phyloP scores from a whole-genome alignment of 2,797 vertebrate genomes.

The Spheniscus humboldti region DNA sequence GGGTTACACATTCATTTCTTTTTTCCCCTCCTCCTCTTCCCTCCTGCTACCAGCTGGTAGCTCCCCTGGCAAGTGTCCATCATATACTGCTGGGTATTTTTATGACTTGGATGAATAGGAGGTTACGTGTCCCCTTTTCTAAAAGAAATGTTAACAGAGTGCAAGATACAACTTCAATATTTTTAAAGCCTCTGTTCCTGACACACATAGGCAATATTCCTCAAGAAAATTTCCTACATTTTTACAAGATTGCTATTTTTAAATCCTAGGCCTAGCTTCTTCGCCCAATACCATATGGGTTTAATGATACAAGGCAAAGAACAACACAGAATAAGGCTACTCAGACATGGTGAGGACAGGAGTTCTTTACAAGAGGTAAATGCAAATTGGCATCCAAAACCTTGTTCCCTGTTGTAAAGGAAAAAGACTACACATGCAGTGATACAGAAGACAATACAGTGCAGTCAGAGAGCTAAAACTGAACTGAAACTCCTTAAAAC shows the following conservation, averaged over 20 bases:
- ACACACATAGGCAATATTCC: background rate
- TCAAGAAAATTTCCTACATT: background rate
- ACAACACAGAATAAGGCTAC: background rate
- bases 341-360: background rate
- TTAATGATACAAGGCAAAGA: background rate
- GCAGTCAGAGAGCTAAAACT: background rate
- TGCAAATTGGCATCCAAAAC: background rate
- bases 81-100: background rate
- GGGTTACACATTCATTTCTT: background rate
- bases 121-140: rapidly evolving
- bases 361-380: background rate
- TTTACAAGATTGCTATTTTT: background rate
- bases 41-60: background rate
- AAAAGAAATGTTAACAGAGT: background rate
- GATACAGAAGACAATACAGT: background rate
- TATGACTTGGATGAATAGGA: background rate
- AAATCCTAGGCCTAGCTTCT: background rate
- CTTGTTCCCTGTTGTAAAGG: background rate
- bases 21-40: background rate
- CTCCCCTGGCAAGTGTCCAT: background rate
- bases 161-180: background rate
- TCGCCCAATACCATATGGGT: background rate
- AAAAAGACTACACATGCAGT: background rate
- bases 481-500: background rate
- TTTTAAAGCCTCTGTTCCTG: background rate